Conservation (phyloP, 2,888 invertebrate species). For the Hofmannophila pseudospretella region DNA sequence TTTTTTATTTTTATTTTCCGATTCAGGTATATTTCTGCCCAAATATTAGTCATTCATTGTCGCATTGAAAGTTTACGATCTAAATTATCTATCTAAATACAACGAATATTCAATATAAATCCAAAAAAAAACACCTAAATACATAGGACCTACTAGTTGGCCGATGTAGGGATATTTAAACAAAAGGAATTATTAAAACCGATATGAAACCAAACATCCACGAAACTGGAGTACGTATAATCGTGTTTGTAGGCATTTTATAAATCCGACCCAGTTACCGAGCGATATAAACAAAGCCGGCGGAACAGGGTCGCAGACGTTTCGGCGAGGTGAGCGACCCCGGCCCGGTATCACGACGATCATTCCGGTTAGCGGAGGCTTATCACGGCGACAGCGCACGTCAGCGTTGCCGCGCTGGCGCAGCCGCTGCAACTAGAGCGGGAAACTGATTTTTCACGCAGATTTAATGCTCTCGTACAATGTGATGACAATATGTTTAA, state of each 20-base stretch:
- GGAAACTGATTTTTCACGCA: constrained; percentile 41
- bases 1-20: too few relatives aligned
- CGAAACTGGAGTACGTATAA: too few relatives aligned
- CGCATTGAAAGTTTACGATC: too few relatives aligned
- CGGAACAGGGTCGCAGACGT: constrained; percentile 60
- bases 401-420: constrained; percentile 24
- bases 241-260: constrained; percentile 9
- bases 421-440: constrained; percentile 41
- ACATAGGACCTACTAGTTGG: too few relatives aligned
- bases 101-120: too few relatives aligned
- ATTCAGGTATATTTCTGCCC: too few relatives aligned
- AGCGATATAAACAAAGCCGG: constrained; percentile 43
- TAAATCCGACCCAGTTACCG: constrained; percentile 46
- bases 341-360: constrained; percentile 47
- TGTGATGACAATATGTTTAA: constrained; percentile 13
- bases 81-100: too few relatives aligned
- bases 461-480: constrained; percentile 24
- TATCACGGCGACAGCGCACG: constrained; percentile 30
- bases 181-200: too few relatives aligned
- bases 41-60: too few relatives aligned
- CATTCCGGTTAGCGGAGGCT: constrained; percentile 52
- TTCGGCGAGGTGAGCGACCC: constrained; percentile 66
- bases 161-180: too few relatives aligned
- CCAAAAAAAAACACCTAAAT: too few relatives aligned
- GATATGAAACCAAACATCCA: too few relatives aligned